Evolutionary conservation across 2,113 vertebrate species (phyloP).

Genomic region (Triplophysa rosa): DNA sequence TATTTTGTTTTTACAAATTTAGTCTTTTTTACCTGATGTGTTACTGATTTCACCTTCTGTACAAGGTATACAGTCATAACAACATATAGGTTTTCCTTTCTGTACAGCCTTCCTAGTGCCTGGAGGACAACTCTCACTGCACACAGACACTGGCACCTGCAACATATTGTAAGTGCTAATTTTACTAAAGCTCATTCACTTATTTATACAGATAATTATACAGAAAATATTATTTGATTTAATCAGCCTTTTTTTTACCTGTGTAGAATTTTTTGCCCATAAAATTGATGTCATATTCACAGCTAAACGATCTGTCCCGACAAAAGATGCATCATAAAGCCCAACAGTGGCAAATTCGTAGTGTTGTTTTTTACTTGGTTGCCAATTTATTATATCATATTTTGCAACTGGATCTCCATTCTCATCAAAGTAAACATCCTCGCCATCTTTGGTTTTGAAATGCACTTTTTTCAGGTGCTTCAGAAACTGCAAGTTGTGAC

Average conservation of each 20-base stretch:
- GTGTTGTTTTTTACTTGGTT: background rate
- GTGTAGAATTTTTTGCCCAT: background rate
- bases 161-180: background rate
- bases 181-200: background rate
- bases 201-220: background rate
- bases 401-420: background rate
- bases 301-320: background rate
- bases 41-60: background rate
- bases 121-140: background rate
- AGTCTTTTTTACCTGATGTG: background rate
- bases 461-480: background rate
- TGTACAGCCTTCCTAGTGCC: background rate
- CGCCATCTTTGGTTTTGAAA: background rate
- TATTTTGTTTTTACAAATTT: too few relatives aligned
- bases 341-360: background rate
- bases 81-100: background rate
- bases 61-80: background rate
- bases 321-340: background rate
- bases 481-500: background rate
- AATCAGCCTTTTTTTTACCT: background rate
- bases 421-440: background rate
- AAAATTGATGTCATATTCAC: background rate
- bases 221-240: too few relatives aligned
- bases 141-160: background rate
- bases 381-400: too few relatives aligned